Conservation (phyloP, 2,888 invertebrate species). For the Ommatoiulus sabulosus region DNA sequence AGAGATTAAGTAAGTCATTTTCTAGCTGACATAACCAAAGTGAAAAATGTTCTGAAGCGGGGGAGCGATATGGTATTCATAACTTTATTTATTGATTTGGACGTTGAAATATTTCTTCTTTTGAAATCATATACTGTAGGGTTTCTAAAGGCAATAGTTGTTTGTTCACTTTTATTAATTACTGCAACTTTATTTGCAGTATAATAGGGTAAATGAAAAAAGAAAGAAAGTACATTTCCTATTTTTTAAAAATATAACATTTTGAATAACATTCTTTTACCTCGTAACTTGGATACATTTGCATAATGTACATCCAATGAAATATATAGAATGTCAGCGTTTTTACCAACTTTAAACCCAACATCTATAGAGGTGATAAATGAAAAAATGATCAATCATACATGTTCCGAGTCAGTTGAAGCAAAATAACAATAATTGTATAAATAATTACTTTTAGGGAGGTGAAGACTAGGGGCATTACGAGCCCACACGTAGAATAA, state of each 20-base stretch:
- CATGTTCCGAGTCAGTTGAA: neutral
- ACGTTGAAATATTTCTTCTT: too few relatives aligned
- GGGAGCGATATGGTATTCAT: too few relatives aligned
- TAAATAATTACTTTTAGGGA: constrained; percentile 73
- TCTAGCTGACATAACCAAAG: too few relatives aligned
- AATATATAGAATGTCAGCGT: constrained; percentile 85
- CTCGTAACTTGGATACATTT: constrained; percentile 73
- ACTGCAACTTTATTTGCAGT: too few relatives aligned
- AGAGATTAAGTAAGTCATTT: too few relatives aligned
- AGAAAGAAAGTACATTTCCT: neutral
- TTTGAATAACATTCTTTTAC: constrained; percentile 67
- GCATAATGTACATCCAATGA: constrained; percentile 95
- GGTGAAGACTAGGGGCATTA: constrained; percentile 83
- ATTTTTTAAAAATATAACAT: constrained; percentile 47
- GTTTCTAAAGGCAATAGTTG: too few relatives aligned
- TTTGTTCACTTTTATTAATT: too few relatives aligned
- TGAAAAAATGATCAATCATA: constrained; percentile 53
- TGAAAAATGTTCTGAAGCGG: too few relatives aligned
- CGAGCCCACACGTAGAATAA: constrained; percentile 94
- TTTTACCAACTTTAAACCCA: constrained; percentile 90
- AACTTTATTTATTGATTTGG: too few relatives aligned
- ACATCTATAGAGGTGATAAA: constrained; percentile 72
- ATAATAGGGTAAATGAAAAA: too few relatives aligned
- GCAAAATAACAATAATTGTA: neutral
- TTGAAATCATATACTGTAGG: too few relatives aligned